Percentiles rank a stretch among this genome's conserved stretches.
Conservation (phyloP, 2,113 vertebrate species). For the Melanotaenia duboulayi region DNA sequence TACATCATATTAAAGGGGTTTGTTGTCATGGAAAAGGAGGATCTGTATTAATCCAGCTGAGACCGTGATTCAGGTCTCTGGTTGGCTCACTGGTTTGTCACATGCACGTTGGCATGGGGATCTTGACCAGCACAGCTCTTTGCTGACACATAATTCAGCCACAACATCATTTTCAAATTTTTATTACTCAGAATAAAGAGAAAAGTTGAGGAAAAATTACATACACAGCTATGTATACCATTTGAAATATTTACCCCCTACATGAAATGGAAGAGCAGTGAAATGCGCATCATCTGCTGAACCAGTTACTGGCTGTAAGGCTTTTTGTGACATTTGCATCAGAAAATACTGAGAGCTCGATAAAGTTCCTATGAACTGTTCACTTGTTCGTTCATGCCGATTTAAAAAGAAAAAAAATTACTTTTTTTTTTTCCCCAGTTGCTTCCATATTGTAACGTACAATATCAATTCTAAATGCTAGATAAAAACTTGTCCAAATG, state of each 20-base stretch:
- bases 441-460: constrained; percentile 56
- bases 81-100: not conserved
- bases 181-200: constrained; percentile 19
- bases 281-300: constrained; percentile 39
- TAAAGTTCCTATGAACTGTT: constrained; percentile 61
- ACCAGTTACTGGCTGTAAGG: constrained; percentile 10
- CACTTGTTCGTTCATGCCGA: constrained; percentile 63
- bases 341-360: constrained; percentile 61
- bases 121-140: constrained; percentile 8
- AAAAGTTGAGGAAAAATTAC: not conserved
- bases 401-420: constrained; percentile 24
- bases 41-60: constrained; percentile 15
- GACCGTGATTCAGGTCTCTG: constrained; percentile 18
- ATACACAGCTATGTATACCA: constrained; percentile 18
- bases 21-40: constrained; percentile 22
- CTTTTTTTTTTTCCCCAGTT: constrained; percentile 9
- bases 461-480: constrained; percentile 61
- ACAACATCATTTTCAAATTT: not conserved
- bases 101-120: not conserved
- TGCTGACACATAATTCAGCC: constrained; percentile 22
- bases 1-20: constrained; percentile 53
- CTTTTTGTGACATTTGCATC: constrained; percentile 38
- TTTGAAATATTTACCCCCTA: constrained; percentile 10
- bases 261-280: not conserved
- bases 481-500: constrained; percentile 57